Evolutionary conservation across 2,888 invertebrate species (phyloP).

Genomic region (Parelbella ahira): DNA sequence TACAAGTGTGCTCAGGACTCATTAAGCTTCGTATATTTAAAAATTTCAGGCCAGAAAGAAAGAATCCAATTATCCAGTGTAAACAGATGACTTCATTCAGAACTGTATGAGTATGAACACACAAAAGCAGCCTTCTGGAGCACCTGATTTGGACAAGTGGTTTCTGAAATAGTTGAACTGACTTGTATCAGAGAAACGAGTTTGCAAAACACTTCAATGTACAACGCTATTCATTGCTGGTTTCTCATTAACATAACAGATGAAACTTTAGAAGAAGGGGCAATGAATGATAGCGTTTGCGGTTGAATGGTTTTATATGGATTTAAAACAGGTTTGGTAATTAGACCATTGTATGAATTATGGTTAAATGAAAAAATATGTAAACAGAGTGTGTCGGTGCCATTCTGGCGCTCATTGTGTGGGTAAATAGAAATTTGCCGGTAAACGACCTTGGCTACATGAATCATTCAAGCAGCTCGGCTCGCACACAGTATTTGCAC

Average conservation of each 20-base stretch:
- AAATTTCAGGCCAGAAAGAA: constrained; percentile 16
- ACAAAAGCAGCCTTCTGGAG: constrained; percentile 17
- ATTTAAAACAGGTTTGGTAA: constrained; percentile 5
- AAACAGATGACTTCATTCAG: constrained; percentile 26
- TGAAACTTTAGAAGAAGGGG: neutral
- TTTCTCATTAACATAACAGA: neutral
- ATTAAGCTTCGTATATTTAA: constrained; percentile 12
- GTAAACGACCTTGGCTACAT: constrained; percentile 23
- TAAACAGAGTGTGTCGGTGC: constrained; percentile 6
- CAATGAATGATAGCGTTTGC: neutral
- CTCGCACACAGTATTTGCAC: constrained; percentile 22
- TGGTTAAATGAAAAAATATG: constrained; percentile 21
- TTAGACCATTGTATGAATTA: constrained; percentile 20
- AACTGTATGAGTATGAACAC: constrained; percentile 9
- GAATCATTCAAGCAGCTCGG: constrained; percentile 16
- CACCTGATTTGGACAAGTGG: constrained; percentile 21
- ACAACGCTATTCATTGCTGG: neutral
- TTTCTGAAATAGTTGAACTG: constrained; percentile 9
- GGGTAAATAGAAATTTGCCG: constrained; percentile 22
- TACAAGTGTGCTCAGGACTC: constrained; percentile 3
- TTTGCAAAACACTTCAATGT: neutral
- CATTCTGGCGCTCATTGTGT: constrained; percentile 18
- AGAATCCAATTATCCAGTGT: constrained; percentile 21
- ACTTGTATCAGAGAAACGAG: neutral
- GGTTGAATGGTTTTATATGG: neutral